Evolutionary conservation across 2,113 vertebrate genomes (phyloP).

Genomic region (Engystomops pustulosus): DNA sequence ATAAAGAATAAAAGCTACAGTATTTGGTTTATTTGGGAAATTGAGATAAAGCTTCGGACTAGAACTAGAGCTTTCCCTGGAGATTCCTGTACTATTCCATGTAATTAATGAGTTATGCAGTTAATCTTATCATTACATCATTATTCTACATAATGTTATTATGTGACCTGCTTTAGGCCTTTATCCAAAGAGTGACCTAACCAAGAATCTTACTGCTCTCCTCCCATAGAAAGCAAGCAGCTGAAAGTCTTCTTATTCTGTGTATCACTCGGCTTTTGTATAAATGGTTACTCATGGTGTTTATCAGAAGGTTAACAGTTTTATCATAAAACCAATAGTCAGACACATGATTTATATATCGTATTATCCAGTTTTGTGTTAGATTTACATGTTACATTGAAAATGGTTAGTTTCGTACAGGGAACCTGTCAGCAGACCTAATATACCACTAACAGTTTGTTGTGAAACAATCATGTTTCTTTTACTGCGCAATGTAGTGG

Average conservation of each 20-base stretch:
- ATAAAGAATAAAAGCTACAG: too few species aligned
- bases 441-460: too few species aligned
- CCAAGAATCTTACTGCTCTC: neutral
- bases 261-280: slow-evolving; percentile 46
- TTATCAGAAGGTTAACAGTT: slow-evolving; percentile 41
- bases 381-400: too few species aligned
- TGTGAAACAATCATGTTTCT: too few species aligned
- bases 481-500: too few species aligned
- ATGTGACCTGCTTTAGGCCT: neutral
- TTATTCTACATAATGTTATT: neutral
- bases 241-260: slow-evolving; percentile 34
- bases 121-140: neutral
- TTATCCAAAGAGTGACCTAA: neutral
- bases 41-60: too few species aligned
- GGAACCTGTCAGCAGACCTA: too few species aligned
- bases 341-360: slow-evolving; percentile 17
- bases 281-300: slow-evolving; percentile 36
- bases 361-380: neutral
- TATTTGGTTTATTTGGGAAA: too few species aligned
- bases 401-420: too few species aligned
- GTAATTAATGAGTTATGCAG: too few species aligned
- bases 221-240: slow-evolving; percentile 11
- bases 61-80: too few species aligned
- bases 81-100: too few species aligned
- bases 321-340: slow-evolving; percentile 3